Conservation (phyloP, 2,797 vertebrate genomes). For the Eremophila alpestris region DNA sequence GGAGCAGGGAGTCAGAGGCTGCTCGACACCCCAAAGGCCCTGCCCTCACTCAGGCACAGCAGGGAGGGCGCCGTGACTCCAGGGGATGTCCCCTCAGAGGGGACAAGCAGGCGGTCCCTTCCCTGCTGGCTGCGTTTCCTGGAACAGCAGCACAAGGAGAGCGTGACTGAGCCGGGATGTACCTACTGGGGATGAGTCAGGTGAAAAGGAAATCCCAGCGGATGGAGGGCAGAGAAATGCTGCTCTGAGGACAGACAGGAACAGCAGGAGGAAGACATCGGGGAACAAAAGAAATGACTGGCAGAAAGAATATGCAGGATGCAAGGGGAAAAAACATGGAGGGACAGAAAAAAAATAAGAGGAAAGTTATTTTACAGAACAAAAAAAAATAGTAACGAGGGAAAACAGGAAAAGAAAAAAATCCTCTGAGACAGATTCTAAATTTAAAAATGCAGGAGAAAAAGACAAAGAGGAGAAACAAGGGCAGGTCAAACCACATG, state of each 20-base stretch:
- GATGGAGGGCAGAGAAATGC: constrained; percentile 32
- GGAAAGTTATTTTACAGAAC: neutral
- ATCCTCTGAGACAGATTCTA: neutral
- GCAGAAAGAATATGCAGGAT: neutral
- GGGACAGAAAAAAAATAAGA: neutral
- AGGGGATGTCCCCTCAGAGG: neutral
- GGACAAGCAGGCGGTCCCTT: neutral
- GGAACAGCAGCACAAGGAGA: neutral
- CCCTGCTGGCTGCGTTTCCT: neutral
- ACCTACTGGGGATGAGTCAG: constrained; percentile 36
- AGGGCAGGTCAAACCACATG: constrained; percentile 1
- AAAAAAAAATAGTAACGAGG: neutral
- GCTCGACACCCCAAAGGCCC: neutral
- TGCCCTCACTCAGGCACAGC: neutral
- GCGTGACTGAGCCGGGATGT: neutral
- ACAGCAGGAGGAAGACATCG: constrained; percentile 2
- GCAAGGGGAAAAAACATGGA: neutral
- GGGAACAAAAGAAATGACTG: constrained; percentile 22
- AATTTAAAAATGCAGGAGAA: neutral
- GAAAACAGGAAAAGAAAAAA: constrained; percentile 17
- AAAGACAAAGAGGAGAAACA: constrained; percentile 25
- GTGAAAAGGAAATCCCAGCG: constrained; percentile 61
- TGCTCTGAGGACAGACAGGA: neutral
- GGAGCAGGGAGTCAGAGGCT: neutral
- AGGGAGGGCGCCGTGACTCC: neutral